Evolutionary conservation across 2,113 vertebrate species (phyloP), one percentile per base, ranked within the genome.

Genomic region (Salvelinus namaycush): DNA sequence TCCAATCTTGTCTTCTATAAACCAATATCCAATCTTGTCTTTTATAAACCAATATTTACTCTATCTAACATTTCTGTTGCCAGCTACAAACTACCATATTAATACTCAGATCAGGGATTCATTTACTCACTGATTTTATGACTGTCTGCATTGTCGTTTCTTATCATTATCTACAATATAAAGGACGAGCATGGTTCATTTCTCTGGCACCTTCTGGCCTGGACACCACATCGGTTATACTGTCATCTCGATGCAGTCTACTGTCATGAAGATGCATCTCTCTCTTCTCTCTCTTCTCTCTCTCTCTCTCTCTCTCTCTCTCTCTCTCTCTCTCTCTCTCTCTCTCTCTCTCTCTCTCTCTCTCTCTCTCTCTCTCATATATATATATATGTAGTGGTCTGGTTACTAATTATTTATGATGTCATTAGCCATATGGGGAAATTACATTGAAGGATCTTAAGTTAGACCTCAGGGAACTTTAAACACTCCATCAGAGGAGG

Each of bases 341-440:
- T 66, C 26, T 31, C 68, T 29, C 0, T 14, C 26, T 66, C 64
- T 31, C 64, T 29, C 26, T 66, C 64, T 79, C 13, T 54, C 14
- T 29, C 0, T 27, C 26, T 67, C 65, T 67, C 64, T 66, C 26
- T 67, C 68, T 79, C 13, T 54, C 14, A 3, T 3, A 27, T 27
- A 27, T 27, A 34, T 34, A 34, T 34, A 34, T 84, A 34, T 34
- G 31, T 34, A 44, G 75, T 72, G 82, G 67, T 86, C 72, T 14
- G 57, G 72, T 69, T 77, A 71, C 82, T 87, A 89, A 91, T 90
- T 88, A 90, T 88, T 90, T 74, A 90, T 81, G 83, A 87, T 88
- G 83, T 84, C 92, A 91, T 91, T 87, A 85, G 81, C 83, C 79
- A 79, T 75, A 54, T 6, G 64, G 81, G 83, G 81, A 87, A 89